A percentile compares a stretch with the other conserved stretches of the same genome.
Evolutionary conservation across 2,888 invertebrate species (phyloP).

Genomic region (Alcis repandata): DNA sequence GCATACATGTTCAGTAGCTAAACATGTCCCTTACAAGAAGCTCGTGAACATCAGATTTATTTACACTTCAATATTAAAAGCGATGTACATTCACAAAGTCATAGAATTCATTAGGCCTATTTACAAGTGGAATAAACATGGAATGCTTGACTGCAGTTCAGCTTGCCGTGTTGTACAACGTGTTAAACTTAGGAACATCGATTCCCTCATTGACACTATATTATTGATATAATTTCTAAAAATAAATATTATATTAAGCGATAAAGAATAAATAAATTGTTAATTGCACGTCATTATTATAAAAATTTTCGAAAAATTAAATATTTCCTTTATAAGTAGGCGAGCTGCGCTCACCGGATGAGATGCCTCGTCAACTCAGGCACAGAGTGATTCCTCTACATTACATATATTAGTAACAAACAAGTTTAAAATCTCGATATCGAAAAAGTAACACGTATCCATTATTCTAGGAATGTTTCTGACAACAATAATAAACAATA

Average conservation of each 20-base stretch:
- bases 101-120: conserved; percentile 83
- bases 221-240: conserved; percentile 78
- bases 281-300: conserved; percentile 81
- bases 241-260: conserved; percentile 84
- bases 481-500: conserved; percentile 74
- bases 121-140: conserved; percentile 85
- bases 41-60: conserved; percentile 76
- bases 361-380: conserved; percentile 70
- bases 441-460: conserved; percentile 63
- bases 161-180: conserved; percentile 75
- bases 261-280: conserved; percentile 82
- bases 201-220: conserved; percentile 75
- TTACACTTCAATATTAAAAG: conserved; percentile 79
- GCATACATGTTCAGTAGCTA: conserved; percentile 71
- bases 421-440: conserved; percentile 63
- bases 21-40: conserved; percentile 71
- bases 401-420: conserved; percentile 61
- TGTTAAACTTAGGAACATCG: conserved; percentile 80
- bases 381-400: conserved; percentile 68
- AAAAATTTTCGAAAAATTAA: conserved; percentile 78
- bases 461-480: conserved; percentile 79
- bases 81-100: conserved; percentile 79
- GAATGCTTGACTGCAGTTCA: conserved; percentile 82
- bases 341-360: conserved; percentile 75
- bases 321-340: conserved; percentile 65